Evolutionary conservation across 2,888 invertebrate species (phyloP).

Genomic region (Xestobium rufovillosum): DNA sequence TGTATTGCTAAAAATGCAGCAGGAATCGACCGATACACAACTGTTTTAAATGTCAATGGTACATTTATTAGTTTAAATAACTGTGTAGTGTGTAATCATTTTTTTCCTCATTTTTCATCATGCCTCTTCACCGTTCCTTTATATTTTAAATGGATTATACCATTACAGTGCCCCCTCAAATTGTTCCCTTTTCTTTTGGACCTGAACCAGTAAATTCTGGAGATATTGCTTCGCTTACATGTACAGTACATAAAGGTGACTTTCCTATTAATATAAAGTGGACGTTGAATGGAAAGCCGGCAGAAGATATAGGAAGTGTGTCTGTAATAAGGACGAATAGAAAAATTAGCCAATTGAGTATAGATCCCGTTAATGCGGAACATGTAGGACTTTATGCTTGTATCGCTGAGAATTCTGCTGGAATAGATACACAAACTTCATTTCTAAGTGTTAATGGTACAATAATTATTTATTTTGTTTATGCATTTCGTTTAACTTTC

Average conservation of each 20-base stretch:
- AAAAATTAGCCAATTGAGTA: slow-evolving; percentile 44
- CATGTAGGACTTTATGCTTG: slow-evolving; percentile 58
- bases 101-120: slow-evolving; percentile 33
- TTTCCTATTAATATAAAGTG: slow-evolving; percentile 46
- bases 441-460: slow-evolving; percentile 52
- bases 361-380: too few species aligned
- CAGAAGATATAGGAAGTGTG: slow-evolving; percentile 38
- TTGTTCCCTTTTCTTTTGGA: slow-evolving; percentile 60
- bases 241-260: slow-evolving; percentile 71
- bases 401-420: slow-evolving; percentile 56
- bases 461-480: too few species aligned
- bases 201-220: slow-evolving; percentile 61
- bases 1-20: slow-evolving; percentile 60
- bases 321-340: slow-evolving; percentile 42
- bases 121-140: slow-evolving; percentile 17
- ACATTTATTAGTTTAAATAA: slow-evolving; percentile 8
- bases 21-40: slow-evolving; percentile 48
- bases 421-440: slow-evolving; percentile 53
- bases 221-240: slow-evolving; percentile 39
- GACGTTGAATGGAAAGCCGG: slow-evolving; percentile 40
- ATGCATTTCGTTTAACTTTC: too few species aligned
- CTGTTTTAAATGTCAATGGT: slow-evolving; percentile 35
- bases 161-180: slow-evolving; percentile 42
- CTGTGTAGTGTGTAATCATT: background rate
- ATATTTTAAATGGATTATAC: slow-evolving; percentile 2